These are phyloP conservation scores for Synanthedon myopaeformis DNA, from an alignment of 2,888 invertebrate species.

Conservation along the genomic window DNA sequence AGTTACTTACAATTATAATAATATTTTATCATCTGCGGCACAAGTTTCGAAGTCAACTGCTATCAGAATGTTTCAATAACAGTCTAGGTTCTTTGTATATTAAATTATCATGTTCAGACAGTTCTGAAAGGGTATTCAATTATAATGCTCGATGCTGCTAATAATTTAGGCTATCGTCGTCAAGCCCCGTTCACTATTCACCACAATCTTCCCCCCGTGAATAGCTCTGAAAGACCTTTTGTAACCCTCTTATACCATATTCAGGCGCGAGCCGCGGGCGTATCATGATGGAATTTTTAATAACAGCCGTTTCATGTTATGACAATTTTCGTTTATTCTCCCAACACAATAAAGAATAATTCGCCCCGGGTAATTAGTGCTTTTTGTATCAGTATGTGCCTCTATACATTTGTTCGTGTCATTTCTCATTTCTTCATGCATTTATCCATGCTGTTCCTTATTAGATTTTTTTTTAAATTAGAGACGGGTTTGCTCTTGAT, in stretches of 20 bases:
- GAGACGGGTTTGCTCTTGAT: too few species aligned
- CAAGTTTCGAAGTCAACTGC: too few species aligned
- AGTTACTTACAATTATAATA: too few species aligned
- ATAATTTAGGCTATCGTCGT: not conserved
- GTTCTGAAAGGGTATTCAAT: not conserved
- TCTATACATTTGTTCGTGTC: too few species aligned
- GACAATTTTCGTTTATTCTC: slow-evolving; percentile 43
- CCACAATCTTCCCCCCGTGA: slow-evolving; percentile 17
- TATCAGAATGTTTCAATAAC: too few species aligned
- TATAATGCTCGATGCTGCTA: not conserved
- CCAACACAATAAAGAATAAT: slow-evolving; percentile 16
- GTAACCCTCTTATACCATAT: slow-evolving; percentile 18
- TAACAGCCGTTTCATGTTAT: slow-evolving; percentile 35
- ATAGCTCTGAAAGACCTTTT: slow-evolving; percentile 36
- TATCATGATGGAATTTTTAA: slow-evolving; percentile 60
- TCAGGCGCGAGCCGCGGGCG: slow-evolving; percentile 24
- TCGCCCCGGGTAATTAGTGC: too few species aligned
- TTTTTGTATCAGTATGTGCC: too few species aligned
- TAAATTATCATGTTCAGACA: not conserved
- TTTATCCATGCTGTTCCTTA: too few species aligned
- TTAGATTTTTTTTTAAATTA: too few species aligned
- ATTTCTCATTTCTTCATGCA: too few species aligned
- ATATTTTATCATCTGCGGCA: too few species aligned
- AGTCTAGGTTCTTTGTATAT: not conserved
- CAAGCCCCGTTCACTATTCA: not conserved